These are phyloP conservation scores for Hypercompe scribonia DNA, from an alignment of 2,888 invertebrate genomes.

Conservation along the genomic window DNA sequence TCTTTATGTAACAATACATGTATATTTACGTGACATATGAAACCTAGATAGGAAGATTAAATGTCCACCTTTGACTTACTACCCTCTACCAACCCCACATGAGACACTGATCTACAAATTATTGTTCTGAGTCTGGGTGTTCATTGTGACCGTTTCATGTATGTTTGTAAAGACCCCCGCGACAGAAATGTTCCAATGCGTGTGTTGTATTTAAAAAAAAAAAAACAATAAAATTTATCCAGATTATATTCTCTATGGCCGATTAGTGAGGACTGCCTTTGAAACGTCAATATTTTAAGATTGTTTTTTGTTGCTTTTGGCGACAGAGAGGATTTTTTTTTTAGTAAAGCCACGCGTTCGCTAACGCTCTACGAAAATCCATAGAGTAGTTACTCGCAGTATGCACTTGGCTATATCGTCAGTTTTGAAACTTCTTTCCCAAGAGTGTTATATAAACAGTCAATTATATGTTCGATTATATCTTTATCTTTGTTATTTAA, in stretches of 20 bases:
- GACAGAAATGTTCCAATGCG: too few relatives aligned
- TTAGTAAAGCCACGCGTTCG: not conserved
- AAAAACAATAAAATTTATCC: too few relatives aligned
- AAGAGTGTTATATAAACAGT: not conserved
- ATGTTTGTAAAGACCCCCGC: too few relatives aligned
- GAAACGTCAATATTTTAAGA: not conserved
- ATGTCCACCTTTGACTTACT: too few relatives aligned
- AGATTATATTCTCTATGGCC: not conserved
- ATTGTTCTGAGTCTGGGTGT: too few relatives aligned
- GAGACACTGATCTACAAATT: too few relatives aligned
- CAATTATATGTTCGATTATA: not conserved
- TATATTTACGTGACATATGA: too few relatives aligned
- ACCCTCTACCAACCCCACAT: too few relatives aligned
- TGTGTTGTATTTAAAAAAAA: too few relatives aligned
- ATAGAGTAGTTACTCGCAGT: not conserved
- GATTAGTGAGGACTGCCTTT: not conserved
- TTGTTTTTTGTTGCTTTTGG: not conserved
- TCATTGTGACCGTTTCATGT: too few relatives aligned
- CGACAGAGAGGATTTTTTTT: not conserved
- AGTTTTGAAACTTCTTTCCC: not conserved
- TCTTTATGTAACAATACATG: too few relatives aligned
- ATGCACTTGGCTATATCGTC: not conserved
- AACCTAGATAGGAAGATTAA: too few relatives aligned
- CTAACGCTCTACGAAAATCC: not conserved
- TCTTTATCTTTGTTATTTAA: constrained; percentile 2